These are phyloP conservation scores for Encarsia formosa DNA, from an alignment of 2,888 invertebrate species.

Conservation along the genomic window DNA sequence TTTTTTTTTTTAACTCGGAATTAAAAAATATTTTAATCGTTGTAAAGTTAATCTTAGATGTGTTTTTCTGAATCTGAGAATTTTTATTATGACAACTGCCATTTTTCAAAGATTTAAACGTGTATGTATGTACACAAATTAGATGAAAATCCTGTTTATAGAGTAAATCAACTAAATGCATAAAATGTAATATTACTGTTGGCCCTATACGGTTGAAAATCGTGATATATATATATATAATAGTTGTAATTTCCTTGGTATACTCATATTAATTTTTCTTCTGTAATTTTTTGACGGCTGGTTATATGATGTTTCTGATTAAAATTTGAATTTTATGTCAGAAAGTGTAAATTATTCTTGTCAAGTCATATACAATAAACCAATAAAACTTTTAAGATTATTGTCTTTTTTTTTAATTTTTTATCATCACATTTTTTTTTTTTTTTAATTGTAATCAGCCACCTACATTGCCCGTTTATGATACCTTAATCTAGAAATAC, in stretches of 20 bases:
- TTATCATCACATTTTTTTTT: too few species aligned
- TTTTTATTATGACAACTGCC: constrained; percentile 48
- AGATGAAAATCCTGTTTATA: constrained; percentile 39
- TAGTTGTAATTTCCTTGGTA: constrained; percentile 16
- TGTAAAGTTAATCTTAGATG: too few species aligned
- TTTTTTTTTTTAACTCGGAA: too few species aligned
- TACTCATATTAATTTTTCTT: constrained; percentile 13
- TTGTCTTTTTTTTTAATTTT: neutral
- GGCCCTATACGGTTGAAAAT: constrained; percentile 15
- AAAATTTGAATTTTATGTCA: constrained; percentile 18
- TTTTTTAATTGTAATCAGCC: too few species aligned
- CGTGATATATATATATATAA: constrained; percentile 16
- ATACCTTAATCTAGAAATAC: too few species aligned
- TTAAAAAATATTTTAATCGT: too few species aligned
- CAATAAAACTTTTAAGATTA: constrained; percentile 7
- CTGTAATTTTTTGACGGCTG: constrained; percentile 16
- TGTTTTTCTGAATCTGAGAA: too few species aligned
- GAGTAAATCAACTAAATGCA: constrained; percentile 37
- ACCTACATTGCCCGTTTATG: too few species aligned
- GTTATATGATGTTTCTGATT: constrained; percentile 12
- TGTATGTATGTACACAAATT: constrained; percentile 28
- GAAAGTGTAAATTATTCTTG: constrained; percentile 24
- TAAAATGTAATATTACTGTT: constrained; percentile 37
- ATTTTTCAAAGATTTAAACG: constrained; percentile 42
- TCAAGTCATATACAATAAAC: constrained; percentile 26